Evolutionary conservation across 2,113 vertebrate species (phyloP), one percentile per base, ranked within the genome.

Genomic region (Microcebus tavaratra): DNA sequence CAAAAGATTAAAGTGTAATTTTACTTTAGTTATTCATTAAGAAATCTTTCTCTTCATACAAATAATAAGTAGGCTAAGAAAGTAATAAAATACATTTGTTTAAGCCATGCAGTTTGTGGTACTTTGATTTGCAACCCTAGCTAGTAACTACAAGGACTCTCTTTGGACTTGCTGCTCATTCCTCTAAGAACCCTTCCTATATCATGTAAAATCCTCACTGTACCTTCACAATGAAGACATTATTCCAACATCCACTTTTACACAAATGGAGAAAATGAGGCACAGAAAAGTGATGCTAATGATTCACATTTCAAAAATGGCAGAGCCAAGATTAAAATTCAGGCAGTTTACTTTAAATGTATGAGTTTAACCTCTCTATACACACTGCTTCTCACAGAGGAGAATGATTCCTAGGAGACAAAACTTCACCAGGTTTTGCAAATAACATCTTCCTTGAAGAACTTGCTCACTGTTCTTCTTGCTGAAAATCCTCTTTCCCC

Each of bases 201-300:
- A 53, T 9, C 31, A 6, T 2, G 1, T 1, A 15, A 0, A 36
- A 23, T 31, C 29, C 27, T 63, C 23, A 36, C 20, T 21, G 13
- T 12, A 17, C 34, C 45, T 94, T n/a, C 48, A 55, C 11, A 48
- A 15, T 3, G 50, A 11, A 50, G 25, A 73, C 31, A 11, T n/a
- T 39, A 27, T 21, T 36, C 45, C 20, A 80, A 84, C 55, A 42
- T 2, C 9, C 21, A 53, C 18, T 27, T 86, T 63, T 6, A 31
- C 21, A 20, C 13, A 45, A 45, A 18, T 11, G 21, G 15, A 53
- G 12, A 59, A 95, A 89, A 39, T 5, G 5, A 92, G 34, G 73
- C 14, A 14, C 23, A 72, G 14, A 45, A 15, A 39, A 63, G 12
- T 36, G 34, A 50, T 4, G 36, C 18, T 23, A 81, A 85, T 5